Base-by-base conservation (phyloP, 2,113 vertebrate genomes). In the Porphyrio hochstetteri region DNA sequence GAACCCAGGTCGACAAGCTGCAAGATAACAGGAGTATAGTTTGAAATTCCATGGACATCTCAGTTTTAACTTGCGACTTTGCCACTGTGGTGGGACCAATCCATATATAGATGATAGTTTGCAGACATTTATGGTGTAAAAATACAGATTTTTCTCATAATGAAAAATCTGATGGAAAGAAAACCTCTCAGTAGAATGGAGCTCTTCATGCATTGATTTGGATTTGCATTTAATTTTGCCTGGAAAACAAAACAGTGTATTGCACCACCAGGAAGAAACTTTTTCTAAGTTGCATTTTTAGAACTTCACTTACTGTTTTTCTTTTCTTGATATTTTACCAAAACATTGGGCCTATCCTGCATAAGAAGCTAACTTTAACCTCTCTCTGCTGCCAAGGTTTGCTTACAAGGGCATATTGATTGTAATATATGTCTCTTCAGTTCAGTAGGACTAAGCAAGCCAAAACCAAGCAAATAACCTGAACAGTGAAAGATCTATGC, bases 1-100 rank as follows among this genome's bases (percentile, higher is more conserved):
- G 98, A 99, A 99, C 64, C 99, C 99, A 11, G 99, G 98, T 94
- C 97, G 98, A 97, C 99, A 99, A 96, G 97, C 99, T 99, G 95
- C 59, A 97, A 98, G 95, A 71, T 83, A 96, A 97, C 61, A 77
- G 70, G 33, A 96, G 93, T 44, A 70, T 4, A 56, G 10, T 50
- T 91, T 93, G 72, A 87, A 89, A 87, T 55, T 79, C 50, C 88
- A 46, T 10, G 57, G 82, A 48, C 16, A 67, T 35, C 35, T 75
- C 3, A 0, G 25, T 75, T 91, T 48, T 56, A 52, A 70, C 46
- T 20, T 8, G 52, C 4, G 10, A 50, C 42, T 69, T 46, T 20
- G 31, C 35, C 69, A 16, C 42, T 40, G 67, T 21, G 12, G 56
- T 67, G 63, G 23, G 44, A 93, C n/a, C 21, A n/a, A 28, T 56